Evolutionary conservation across 1,140 invertebrate species (phyloP).

Genomic region (Drosophila ananassae): DNA sequence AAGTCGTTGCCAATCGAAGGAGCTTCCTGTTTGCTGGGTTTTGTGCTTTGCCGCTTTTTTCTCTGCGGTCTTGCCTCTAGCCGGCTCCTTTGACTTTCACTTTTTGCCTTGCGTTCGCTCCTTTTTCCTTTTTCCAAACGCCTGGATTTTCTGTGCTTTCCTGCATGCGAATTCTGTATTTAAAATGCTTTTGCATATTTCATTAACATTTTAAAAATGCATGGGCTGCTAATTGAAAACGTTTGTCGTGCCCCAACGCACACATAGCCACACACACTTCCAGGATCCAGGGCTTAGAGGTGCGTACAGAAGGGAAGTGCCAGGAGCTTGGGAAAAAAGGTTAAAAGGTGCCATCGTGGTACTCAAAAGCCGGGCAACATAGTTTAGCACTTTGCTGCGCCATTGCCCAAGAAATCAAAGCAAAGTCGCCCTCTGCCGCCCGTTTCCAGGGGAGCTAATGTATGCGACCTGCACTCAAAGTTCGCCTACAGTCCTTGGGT

Average conservation of each 20-base stretch:
- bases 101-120: constrained; percentile 32
- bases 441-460: constrained; percentile 41
- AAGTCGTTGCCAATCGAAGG: constrained; percentile 81
- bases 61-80: constrained; percentile 38
- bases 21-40: constrained; percentile 51
- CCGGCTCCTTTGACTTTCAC: constrained; percentile 59
- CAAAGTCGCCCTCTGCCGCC: constrained; percentile 21
- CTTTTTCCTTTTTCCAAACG: neutral
- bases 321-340: constrained; percentile 35
- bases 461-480: constrained; percentile 79
- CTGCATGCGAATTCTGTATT: constrained; percentile 54
- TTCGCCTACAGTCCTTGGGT: constrained; percentile 58
- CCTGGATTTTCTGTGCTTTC: constrained; percentile 17
- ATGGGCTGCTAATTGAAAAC: constrained; percentile 84
- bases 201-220: constrained; percentile 81
- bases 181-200: constrained; percentile 79
- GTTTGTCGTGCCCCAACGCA: constrained; percentile 68
- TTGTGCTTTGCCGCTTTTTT: constrained; percentile 26
- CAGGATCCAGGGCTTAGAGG: constrained; percentile 27
- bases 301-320: constrained; percentile 51
- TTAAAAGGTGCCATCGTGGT: constrained; percentile 65
- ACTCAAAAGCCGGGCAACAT: constrained; percentile 79
- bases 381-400: constrained; percentile 81
- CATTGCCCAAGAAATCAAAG: constrained; percentile 75
- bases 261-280: constrained; percentile 32